phyloP scores from a whole-genome alignment of 2,113 vertebrate species.

The Ictalurus punctatus region DNA sequence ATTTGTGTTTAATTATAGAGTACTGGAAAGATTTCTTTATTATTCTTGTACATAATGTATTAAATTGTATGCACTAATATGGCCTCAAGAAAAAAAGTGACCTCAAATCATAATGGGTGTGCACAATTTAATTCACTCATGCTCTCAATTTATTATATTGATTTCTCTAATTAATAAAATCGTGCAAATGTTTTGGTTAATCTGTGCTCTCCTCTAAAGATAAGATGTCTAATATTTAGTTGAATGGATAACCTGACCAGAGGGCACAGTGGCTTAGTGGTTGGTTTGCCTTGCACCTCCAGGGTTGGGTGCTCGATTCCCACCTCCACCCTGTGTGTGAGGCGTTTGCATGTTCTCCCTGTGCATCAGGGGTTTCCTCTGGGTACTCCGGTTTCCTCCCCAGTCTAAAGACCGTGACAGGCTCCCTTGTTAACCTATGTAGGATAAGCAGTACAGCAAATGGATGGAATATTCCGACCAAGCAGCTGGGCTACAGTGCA shows the following conservation, averaged over 20 bases:
- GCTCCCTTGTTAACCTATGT: no score
- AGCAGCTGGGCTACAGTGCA: background rate
- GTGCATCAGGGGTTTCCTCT: no score
- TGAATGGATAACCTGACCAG: background rate
- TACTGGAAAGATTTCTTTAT: background rate
- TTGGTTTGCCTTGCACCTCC: no score
- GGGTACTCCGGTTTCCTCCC: no score
- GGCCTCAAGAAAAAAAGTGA: background rate
- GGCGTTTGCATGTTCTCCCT: no score
- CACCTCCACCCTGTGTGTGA: no score
- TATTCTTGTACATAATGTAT: background rate
- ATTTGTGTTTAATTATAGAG: constrained; percentile 21
- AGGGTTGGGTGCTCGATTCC: no score
- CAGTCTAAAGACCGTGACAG: no score
- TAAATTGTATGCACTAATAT: constrained; percentile 1
- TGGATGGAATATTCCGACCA: background rate
- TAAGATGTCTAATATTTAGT: background rate
- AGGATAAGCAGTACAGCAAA: no score
- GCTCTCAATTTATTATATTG: background rate
- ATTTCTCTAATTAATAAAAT: background rate
- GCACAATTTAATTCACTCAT: background rate
- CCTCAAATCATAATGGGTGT: background rate
- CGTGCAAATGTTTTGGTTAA: background rate
- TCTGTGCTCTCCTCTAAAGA: background rate
- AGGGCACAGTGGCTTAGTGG: no score